Evolutionary conservation across 2,888 invertebrate genomes (phyloP).

Genomic region (Cephus sareptanus): DNA sequence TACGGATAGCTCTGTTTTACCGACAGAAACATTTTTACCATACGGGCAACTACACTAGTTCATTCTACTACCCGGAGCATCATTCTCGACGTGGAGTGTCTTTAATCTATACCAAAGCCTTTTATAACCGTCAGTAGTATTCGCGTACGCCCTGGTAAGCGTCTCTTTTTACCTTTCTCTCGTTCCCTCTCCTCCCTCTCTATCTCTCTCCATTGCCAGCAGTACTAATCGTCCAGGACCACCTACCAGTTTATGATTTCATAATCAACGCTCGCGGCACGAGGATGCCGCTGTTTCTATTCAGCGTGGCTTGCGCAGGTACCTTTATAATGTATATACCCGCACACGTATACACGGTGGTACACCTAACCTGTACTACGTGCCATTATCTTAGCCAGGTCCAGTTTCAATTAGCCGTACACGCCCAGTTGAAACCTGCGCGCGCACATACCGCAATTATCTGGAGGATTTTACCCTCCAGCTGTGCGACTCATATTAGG

Average conservation of each 20-base stretch:
- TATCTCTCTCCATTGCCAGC: not conserved
- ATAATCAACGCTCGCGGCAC: slow-evolving; percentile 49
- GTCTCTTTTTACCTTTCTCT: not conserved
- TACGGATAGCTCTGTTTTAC: not conserved
- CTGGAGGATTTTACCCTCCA: not conserved
- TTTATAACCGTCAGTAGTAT: not conserved
- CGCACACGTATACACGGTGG: not conserved
- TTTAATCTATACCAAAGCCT: not conserved
- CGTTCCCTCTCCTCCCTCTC: not conserved
- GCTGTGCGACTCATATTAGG: not conserved
- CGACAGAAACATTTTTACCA: not conserved
- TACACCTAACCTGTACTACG: slow-evolving; percentile 9
- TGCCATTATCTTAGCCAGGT: slow-evolving; percentile 37
- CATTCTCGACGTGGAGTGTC: not conserved
- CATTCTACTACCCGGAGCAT: not conserved
- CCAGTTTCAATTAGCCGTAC: slow-evolving; percentile 37
- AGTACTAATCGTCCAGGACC: slow-evolving; percentile 47
- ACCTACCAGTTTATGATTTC: slow-evolving; percentile 54
- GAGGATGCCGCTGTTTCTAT: slow-evolving; percentile 23
- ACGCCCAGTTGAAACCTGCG: slow-evolving; percentile 7
- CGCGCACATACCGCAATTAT: slow-evolving; percentile 2
- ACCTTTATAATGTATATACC: not conserved
- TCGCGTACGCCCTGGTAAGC: not conserved
- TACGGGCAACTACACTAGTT: not conserved
- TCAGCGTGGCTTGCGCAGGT: not conserved